Evolutionary conservation across 2,888 invertebrate genomes (phyloP).

Genomic region (Lochmaea capreae): DNA sequence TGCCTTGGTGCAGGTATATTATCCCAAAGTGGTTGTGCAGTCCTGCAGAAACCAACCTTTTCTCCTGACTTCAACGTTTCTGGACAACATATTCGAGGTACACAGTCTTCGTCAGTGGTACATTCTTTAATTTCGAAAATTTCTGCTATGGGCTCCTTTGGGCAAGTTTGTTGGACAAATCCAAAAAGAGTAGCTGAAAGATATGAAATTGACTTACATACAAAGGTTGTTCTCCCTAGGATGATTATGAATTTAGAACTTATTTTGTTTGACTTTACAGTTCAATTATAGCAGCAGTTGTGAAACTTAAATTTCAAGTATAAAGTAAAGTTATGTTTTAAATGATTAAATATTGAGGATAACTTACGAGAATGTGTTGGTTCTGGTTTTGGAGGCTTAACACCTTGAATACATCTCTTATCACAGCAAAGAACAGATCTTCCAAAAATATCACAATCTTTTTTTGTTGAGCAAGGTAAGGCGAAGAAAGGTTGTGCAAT

Average conservation of each 20-base stretch:
- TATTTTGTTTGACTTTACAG: too few species aligned
- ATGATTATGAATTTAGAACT: too few species aligned
- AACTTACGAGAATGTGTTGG: conserved; percentile 60
- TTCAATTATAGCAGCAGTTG: too few species aligned
- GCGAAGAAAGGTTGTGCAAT: conserved; percentile 62
- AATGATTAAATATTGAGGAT: background rate
- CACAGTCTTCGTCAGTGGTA: conserved; percentile 76
- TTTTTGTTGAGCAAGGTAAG: conserved; percentile 67
- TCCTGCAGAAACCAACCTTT: conserved; percentile 76
- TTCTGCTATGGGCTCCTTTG: conserved; percentile 76
- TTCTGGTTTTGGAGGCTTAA: conserved; percentile 69
- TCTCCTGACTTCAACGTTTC: conserved; percentile 67
- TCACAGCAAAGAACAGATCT: conserved; percentile 70
- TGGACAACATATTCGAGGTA: conserved; percentile 81
- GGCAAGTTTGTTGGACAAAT: conserved; percentile 77
- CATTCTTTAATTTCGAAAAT: conserved; percentile 78
- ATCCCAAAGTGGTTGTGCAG: conserved; percentile 75
- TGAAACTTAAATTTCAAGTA: too few species aligned
- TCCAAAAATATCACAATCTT: conserved; percentile 70
- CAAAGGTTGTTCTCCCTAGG: too few species aligned
- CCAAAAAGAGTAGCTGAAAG: conserved; percentile 74
- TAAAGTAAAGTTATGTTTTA: too few species aligned
- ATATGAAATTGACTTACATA: background rate
- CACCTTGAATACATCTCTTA: conserved; percentile 72
- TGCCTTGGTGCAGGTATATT: conserved; percentile 73